Evolutionary conservation across 2,888 invertebrate genomes (phyloP).

Genomic region (Polymixis lichenea): DNA sequence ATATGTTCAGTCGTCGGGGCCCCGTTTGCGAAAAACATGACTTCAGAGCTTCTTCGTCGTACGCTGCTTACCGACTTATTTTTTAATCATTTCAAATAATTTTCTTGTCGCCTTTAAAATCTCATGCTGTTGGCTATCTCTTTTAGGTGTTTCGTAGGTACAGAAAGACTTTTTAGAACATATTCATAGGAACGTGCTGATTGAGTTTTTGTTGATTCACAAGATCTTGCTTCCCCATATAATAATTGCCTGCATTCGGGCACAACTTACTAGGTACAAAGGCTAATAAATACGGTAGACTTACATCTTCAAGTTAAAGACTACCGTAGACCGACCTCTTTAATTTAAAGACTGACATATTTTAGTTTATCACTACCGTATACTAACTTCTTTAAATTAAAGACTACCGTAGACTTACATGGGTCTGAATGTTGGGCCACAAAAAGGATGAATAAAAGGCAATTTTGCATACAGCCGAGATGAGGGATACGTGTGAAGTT

Average conservation of each 20-base stretch:
- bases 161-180: background rate
- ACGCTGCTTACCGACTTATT: background rate
- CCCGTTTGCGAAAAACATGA: constrained; percentile 7
- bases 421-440: too few relatives aligned
- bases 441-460: too few relatives aligned
- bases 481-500: too few relatives aligned
- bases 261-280: background rate
- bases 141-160: background rate
- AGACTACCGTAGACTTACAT: too few relatives aligned
- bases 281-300: background rate
- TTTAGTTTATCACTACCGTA: background rate
- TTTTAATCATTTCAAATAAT: background rate
- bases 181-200: background rate
- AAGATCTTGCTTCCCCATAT: background rate
- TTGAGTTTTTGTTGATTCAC: background rate
- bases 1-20: constrained; percentile 6
- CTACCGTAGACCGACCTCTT: background rate
- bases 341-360: background rate
- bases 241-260: background rate
- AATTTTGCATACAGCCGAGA: too few relatives aligned
- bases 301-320: too few relatives aligned
- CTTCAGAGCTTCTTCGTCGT: background rate
- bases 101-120: background rate
- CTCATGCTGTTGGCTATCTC: background rate
- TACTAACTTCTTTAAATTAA: background rate